Conservation (phyloP, 2,797 vertebrate species). For the Leuciscus waleckii region DNA sequence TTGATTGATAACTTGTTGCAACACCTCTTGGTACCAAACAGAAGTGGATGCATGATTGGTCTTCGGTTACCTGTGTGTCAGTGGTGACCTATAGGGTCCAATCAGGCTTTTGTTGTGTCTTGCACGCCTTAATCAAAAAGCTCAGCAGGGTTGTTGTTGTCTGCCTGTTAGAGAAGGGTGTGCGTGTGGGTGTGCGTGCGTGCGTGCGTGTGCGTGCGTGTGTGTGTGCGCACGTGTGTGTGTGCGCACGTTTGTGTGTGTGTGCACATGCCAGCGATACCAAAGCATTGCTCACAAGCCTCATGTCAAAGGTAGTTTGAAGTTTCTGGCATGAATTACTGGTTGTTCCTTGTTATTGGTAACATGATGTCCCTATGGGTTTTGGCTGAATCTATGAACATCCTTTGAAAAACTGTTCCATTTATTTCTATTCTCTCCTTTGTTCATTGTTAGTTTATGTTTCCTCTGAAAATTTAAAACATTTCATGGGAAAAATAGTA, state of each 20-base stretch:
- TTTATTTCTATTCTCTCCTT: constrained; percentile 41
- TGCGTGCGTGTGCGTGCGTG: too few relatives aligned
- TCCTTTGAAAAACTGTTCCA: background rate
- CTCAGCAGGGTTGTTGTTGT: constrained; percentile 14
- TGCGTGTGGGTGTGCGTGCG: background rate
- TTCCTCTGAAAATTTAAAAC: background rate
- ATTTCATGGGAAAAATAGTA: background rate
- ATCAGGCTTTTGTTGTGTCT: background rate
- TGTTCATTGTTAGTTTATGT: background rate
- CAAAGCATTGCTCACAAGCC: background rate
- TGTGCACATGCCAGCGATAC: background rate
- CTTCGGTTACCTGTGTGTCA: background rate
- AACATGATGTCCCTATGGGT: constrained; percentile 21
- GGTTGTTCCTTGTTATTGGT: constrained; percentile 5
- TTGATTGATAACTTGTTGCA: background rate
- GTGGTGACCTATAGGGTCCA: background rate
- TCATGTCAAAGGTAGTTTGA: constrained; percentile 30
- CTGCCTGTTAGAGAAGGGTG: background rate
- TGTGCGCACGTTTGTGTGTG: background rate
- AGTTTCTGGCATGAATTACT: background rate
- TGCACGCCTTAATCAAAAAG: background rate
- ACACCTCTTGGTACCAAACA: background rate
- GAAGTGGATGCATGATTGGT: background rate
- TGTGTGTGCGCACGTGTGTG: background rate
- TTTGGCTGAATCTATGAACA: background rate